These are phyloP conservation scores for Progne subis DNA, from an alignment of 2,113 vertebrate species.

Conservation along the genomic window DNA sequence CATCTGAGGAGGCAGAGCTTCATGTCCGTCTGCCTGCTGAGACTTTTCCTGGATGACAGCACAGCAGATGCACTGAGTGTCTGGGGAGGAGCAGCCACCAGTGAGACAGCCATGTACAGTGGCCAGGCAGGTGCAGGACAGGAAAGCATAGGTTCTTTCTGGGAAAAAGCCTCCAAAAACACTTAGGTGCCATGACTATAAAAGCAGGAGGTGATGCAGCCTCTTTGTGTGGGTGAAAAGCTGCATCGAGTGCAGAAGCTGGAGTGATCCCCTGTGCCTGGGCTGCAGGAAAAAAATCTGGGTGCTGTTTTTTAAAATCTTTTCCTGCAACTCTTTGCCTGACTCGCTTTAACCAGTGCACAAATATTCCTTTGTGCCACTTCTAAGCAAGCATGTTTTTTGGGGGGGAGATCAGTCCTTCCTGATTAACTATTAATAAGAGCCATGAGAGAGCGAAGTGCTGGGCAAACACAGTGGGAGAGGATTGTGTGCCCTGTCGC, in stretches of 20 bases:
- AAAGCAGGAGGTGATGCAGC: not conserved
- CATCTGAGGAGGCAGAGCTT: not conserved
- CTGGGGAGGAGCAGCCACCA: not conserved
- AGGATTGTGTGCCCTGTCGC: not conserved
- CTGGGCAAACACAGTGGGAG: not conserved
- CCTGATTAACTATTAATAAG: slow-evolving; percentile 10
- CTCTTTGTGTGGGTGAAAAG: not conserved
- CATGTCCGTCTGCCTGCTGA: fast-evolving
- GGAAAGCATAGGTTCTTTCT: not conserved
- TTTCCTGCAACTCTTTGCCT: not conserved
- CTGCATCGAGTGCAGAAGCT: fast-evolving
- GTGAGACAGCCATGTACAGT: fast-evolving
- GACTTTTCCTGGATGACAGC: fast-evolving
- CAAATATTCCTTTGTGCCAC: not conserved
- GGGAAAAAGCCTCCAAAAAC: not conserved
- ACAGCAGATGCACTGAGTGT: not conserved
- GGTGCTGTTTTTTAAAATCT: not conserved
- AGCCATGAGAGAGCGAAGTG: fast-evolving
- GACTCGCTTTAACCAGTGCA: not conserved
- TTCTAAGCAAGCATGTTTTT: not conserved
- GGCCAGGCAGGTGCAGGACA: not conserved
- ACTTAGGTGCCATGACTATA: fast-evolving
- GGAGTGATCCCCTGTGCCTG: not conserved
- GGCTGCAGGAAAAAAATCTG: not conserved
- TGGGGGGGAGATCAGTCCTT: not conserved